Evolutionary conservation across 2,797 vertebrate species (phyloP).

Genomic region (Spondyliosoma cantharus): DNA sequence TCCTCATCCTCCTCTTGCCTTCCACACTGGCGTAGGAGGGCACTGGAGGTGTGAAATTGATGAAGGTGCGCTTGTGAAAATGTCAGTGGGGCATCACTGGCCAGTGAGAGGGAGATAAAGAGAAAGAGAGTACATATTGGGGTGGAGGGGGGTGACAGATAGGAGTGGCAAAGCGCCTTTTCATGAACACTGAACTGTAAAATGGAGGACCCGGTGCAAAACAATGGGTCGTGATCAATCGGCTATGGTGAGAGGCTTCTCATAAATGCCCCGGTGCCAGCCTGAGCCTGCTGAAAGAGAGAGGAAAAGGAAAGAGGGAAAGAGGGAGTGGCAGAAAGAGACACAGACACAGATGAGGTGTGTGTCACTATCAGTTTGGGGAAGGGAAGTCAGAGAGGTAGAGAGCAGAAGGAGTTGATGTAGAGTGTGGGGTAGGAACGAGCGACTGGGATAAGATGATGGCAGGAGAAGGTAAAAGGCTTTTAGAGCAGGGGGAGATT

Average conservation of each 20-base stretch:
- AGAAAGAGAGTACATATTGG: slow-evolving; percentile 47
- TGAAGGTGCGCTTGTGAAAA: slow-evolving; percentile 79
- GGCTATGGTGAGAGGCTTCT: slow-evolving; percentile 74
- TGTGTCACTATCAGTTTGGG: slow-evolving; percentile 58
- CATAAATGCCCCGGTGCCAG: slow-evolving; percentile 60
- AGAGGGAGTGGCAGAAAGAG: slow-evolving; percentile 31
- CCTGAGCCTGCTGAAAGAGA: slow-evolving; percentile 36
- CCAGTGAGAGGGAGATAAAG: slow-evolving; percentile 38
- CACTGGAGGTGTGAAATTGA: slow-evolving; percentile 77
- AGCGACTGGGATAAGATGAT: slow-evolving; percentile 29
- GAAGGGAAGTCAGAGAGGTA: slow-evolving; percentile 33
- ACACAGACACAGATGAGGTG: slow-evolving; percentile 44
- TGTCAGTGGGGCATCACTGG: slow-evolving; percentile 72
- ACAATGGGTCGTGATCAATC: slow-evolving; percentile 79
- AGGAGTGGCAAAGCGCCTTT: slow-evolving; percentile 71
- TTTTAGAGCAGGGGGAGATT: slow-evolving; percentile 43
- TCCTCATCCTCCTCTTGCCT: slow-evolving; percentile 51
- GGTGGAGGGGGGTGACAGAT: slow-evolving; percentile 58
- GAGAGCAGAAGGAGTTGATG: slow-evolving; percentile 40
- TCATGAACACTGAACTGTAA: slow-evolving; percentile 84
- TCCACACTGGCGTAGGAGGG: slow-evolving; percentile 74
- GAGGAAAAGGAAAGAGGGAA: slow-evolving; percentile 3
- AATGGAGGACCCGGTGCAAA: slow-evolving; percentile 76
- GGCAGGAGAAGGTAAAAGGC: slow-evolving; percentile 42
- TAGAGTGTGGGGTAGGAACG: slow-evolving; percentile 21